A percentile compares a stretch with the other conserved stretches of the same genome.
Conservation (phyloP, 2,888 invertebrate genomes). For the Lycaena phlaeas region DNA sequence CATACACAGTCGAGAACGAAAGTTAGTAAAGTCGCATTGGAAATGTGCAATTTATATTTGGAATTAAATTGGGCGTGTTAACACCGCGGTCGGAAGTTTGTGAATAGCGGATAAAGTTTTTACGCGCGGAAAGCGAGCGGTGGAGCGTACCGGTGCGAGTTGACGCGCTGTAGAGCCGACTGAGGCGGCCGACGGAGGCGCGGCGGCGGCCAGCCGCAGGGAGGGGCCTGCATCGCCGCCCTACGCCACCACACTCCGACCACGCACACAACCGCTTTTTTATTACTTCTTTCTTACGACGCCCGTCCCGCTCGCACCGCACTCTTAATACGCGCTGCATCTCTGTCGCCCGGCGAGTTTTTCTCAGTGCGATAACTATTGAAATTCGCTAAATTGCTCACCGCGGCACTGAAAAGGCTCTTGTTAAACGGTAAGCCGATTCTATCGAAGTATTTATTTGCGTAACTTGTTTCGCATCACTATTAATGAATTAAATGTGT, state of each 20-base stretch:
- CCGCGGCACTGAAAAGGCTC: slow-evolving; percentile 69
- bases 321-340: slow-evolving; percentile 34
- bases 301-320: slow-evolving; percentile 54
- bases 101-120: slow-evolving; percentile 57
- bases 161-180: slow-evolving; percentile 58
- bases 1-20: neutral
- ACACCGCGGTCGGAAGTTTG: slow-evolving; percentile 48
- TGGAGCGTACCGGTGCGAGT: slow-evolving; percentile 54
- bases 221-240: slow-evolving; percentile 69
- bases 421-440: slow-evolving; percentile 69
- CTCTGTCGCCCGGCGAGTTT: slow-evolving; percentile 57
- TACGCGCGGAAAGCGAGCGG: slow-evolving; percentile 47
- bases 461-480: slow-evolving; percentile 50
- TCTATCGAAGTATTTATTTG: slow-evolving; percentile 65
- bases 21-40: neutral
- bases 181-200: slow-evolving; percentile 61
- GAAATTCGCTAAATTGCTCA: slow-evolving; percentile 72
- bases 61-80: slow-evolving; percentile 24
- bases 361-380: slow-evolving; percentile 71
- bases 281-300: slow-evolving; percentile 69
- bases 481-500: slow-evolving; percentile 44
- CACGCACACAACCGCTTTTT: slow-evolving; percentile 69
- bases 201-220: slow-evolving; percentile 55
- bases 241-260: slow-evolving; percentile 66
- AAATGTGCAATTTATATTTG: neutral